Evolutionary conservation across 2,797 vertebrate species (phyloP).

Genomic region (Hapalemur alaotrensis): DNA sequence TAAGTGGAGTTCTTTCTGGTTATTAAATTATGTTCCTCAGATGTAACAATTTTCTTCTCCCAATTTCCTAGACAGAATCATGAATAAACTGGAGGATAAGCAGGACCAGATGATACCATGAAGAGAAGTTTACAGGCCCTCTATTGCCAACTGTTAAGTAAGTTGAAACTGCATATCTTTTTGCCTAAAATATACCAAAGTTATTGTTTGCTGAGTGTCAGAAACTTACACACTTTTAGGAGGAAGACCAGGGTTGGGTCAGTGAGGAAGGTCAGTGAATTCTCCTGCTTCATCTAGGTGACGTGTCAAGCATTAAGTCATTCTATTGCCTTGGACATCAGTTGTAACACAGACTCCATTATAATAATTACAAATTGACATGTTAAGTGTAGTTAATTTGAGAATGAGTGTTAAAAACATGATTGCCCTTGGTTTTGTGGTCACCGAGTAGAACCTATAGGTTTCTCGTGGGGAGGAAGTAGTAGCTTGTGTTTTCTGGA

Average conservation of each 20-base stretch:
- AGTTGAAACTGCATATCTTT: slow-evolving; percentile 81
- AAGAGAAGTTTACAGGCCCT: slow-evolving; percentile 99
- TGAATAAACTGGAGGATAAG: slow-evolving; percentile 98
- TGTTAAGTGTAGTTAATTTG: not conserved
- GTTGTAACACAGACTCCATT: not conserved
- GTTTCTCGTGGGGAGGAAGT: not conserved
- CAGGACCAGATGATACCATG: slow-evolving; percentile 99
- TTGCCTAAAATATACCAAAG: not conserved
- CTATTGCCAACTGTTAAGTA: slow-evolving; percentile 98
- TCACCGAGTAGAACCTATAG: not conserved
- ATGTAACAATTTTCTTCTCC: slow-evolving; percentile 65
- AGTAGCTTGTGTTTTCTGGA: not conserved
- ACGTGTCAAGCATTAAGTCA: not conserved
- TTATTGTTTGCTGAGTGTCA: not conserved
- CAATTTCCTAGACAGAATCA: slow-evolving; percentile 91
- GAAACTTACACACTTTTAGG: not conserved
- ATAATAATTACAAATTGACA: not conserved
- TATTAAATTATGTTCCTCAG: slow-evolving; percentile 3
- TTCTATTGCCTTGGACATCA: not conserved
- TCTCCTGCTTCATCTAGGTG: not conserved
- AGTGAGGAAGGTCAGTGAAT: not conserved
- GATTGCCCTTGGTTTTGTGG: not conserved
- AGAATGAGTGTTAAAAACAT: not conserved
- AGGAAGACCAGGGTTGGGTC: not conserved
- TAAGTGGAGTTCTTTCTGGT: not conserved